Percentiles rank a stretch among this genome's conserved stretches.
Conservation (phyloP, 2,888 invertebrate species). For the Tenodera sinensis region DNA sequence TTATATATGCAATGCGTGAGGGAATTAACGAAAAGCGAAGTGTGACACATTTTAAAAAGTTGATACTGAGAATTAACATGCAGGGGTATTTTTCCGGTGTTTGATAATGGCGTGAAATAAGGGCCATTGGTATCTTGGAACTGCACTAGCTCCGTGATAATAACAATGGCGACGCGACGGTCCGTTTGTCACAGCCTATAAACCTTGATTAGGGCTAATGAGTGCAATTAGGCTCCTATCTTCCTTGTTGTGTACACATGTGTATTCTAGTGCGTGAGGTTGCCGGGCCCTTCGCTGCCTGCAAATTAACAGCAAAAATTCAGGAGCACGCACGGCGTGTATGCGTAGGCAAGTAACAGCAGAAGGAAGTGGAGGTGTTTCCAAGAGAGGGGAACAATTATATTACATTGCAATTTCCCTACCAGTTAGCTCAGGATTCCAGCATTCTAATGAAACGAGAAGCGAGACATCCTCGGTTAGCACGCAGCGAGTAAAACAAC, state of each 20-base stretch:
- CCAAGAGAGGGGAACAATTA: not conserved
- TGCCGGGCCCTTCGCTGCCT: not conserved
- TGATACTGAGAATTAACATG: not conserved
- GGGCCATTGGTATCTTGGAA: not conserved
- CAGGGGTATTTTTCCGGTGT: not conserved
- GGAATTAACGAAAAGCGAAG: not conserved
- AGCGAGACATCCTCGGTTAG: not conserved
- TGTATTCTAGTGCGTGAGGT: not conserved
- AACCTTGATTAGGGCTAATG: not conserved
- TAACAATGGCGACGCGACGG: not conserved
- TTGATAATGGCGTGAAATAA: not conserved
- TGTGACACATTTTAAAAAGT: not conserved
- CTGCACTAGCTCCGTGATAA: not conserved
- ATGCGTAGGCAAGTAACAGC: not conserved
- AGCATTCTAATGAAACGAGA: not conserved
- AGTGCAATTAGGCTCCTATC: not conserved
- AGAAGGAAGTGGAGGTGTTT: not conserved
- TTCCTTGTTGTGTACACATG: not conserved
- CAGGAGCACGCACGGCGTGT: not conserved
- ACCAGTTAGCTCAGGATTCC: not conserved
- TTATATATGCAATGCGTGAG: not conserved
- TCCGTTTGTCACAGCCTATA: not conserved
- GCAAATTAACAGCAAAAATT: not conserved
- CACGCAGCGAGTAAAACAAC: too few species aligned
- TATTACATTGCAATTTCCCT: not conserved